Evolutionary conservation across 2,797 vertebrate species (phyloP), one percentile per base, ranked within the genome.

Genomic region (Chromobotia macracanthus): DNA sequence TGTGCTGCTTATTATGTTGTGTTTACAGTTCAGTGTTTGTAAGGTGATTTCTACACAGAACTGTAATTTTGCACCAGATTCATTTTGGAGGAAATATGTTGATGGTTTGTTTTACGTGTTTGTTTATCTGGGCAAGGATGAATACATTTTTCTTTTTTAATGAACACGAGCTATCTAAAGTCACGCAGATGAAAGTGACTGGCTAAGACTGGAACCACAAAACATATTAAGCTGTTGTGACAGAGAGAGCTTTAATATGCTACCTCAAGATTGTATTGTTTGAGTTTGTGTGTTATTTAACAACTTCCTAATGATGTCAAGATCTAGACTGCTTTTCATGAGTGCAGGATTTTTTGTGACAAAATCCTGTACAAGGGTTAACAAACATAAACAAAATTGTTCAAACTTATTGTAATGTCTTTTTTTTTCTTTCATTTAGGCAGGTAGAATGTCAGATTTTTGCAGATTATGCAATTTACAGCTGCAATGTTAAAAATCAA

Each of bases 81-180:
- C 1, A 55, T 77, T 81, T 48, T 38, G 1, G 53, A 23, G 44
- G 28, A 74, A 18, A 10, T 8, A 41, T 77, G 72, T 73, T 80
- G 75, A 82, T 74, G 76, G 75, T 81, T 81, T 85, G 76, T 77
- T 61, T n/a, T 23, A 61, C 13, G 12, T 18, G 58, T 31, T 31
- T 16, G 58, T 72, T 80, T 77, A 68, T 55, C 18, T n/a, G 68
- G n/a, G 63, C 28, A 70, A 82, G 55, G 78, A 48, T 75, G 67
- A 5, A 38, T 38, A 38, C 9, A 63, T 38, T 16, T n/a, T 61
- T 15, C 56, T 11, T 8, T 68, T 48, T 58, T 5, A 28, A 56
- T 67, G 3, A 66, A 66, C 61, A 38, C 7, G 1, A 21, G 11
- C 28, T 35, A n/a, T 64, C 72, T 16, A 60, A 44, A 63, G 12